Conservation (phyloP, 2,797 vertebrate species). For the Cynodonichthys magdalenae region DNA sequence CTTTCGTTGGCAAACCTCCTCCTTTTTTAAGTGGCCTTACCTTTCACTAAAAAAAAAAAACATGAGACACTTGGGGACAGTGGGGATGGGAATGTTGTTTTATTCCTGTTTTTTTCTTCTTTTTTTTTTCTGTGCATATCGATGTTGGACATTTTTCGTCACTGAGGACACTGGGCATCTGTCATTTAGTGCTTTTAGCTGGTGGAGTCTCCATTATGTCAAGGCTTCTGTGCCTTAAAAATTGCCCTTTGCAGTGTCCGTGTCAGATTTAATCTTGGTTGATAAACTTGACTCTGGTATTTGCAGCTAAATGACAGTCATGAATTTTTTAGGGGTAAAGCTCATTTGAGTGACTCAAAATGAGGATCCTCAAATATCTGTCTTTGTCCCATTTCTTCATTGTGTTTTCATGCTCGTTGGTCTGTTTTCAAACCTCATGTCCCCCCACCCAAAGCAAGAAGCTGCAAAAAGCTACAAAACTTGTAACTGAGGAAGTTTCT, state of each 20-base stretch:
- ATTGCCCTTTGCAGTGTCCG: slow-evolving; percentile 79
- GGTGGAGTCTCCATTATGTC: slow-evolving; percentile 87
- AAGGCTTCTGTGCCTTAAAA: slow-evolving; percentile 88
- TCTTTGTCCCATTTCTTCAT: slow-evolving; percentile 64
- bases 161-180: slow-evolving; percentile 79
- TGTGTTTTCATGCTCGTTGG: slow-evolving; percentile 73
- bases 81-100: slow-evolving; percentile 65
- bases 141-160: slow-evolving; percentile 67
- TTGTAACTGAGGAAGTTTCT: slow-evolving; percentile 51
- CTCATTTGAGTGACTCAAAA: slow-evolving; percentile 57
- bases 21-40: slow-evolving; percentile 87
- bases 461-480: slow-evolving; percentile 70
- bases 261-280: slow-evolving; percentile 61
- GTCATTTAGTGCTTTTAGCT: slow-evolving; percentile 83
- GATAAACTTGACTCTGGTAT: slow-evolving; percentile 58
- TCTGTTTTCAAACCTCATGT: slow-evolving; percentile 58
- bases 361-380: slow-evolving; percentile 58
- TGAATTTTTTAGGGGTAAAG: slow-evolving; percentile 57
- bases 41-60: slow-evolving; percentile 80
- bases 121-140: slow-evolving; percentile 55
- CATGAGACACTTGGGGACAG: slow-evolving; percentile 78
- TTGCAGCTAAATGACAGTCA: slow-evolving; percentile 46
- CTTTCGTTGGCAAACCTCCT: slow-evolving; percentile 81
- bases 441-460: slow-evolving; percentile 65
- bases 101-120: slow-evolving; percentile 15